Conservation (phyloP, 2,797 vertebrate species). For the Myiotriccus ornatus region DNA sequence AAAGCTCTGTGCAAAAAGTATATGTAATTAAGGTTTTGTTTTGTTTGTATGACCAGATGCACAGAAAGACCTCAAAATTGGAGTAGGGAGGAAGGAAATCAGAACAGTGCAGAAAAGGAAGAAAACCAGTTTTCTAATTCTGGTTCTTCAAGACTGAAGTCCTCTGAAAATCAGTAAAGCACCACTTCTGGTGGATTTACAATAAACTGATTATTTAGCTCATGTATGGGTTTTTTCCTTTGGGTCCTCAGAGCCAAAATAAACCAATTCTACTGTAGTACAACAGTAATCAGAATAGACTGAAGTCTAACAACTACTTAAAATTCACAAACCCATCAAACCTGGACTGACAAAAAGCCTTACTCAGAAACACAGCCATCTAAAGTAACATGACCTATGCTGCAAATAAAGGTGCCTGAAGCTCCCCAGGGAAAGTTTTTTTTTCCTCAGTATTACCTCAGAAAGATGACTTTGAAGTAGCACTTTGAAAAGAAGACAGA, state of each 20-base stretch:
- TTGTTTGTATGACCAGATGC: neutral
- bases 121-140: neutral
- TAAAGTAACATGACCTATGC: neutral
- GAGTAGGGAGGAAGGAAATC: slow-evolving; percentile 7
- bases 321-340: neutral
- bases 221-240: neutral
- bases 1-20: neutral
- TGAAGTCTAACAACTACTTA: neutral
- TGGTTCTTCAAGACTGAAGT: neutral
- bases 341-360: neutral
- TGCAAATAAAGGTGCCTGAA: neutral
- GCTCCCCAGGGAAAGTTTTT: neutral
- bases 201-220: neutral
- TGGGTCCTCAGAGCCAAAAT: neutral
- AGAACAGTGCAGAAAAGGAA: neutral
- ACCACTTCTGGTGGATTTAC: neutral
- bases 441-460: neutral
- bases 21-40: neutral
- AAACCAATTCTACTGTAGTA: neutral
- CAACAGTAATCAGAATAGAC: neutral
- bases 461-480: neutral
- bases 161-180: neutral
- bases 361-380: neutral
- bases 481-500: neutral
- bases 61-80: neutral